Percentiles rank a stretch among this genome's conserved stretches.
Evolutionary conservation across 2,113 vertebrate species (phyloP).

Genomic region (Struthidea cinerea): DNA sequence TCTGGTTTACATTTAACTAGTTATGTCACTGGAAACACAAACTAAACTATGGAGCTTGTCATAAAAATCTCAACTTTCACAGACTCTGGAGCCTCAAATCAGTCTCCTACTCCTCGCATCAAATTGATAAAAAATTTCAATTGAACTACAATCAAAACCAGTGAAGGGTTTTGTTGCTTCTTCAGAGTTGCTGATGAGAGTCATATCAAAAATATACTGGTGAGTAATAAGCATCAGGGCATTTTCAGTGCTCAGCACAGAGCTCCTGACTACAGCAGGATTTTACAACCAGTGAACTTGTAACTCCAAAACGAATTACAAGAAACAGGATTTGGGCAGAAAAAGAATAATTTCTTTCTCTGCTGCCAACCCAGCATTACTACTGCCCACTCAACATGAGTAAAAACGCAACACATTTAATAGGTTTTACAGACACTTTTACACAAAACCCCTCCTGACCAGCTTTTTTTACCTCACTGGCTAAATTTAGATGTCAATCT

Average conservation of each 20-base stretch:
- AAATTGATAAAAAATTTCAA: neutral
- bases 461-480: neutral
- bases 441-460: neutral
- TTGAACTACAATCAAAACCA: neutral
- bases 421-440: neutral
- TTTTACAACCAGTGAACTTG: neutral
- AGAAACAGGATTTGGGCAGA: neutral
- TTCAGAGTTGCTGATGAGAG: neutral
- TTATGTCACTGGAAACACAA: slow-evolving; percentile 70
- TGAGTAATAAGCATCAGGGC: neutral
- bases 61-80: slow-evolving; percentile 66
- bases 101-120: neutral
- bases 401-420: neutral
- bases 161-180: slow-evolving; percentile 1
- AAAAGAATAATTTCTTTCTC: neutral
- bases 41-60: slow-evolving; percentile 53
- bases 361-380: neutral
- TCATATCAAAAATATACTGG: neutral
- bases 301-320: neutral
- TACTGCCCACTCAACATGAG: neutral
- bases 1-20: slow-evolving; percentile 73
- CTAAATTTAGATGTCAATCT: neutral
- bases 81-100: slow-evolving; percentile 20
- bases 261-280: neutral
- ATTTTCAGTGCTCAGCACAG: neutral